Evolutionary conservation across 2,113 vertebrate species (phyloP).

Genomic region (Archocentrus centrarchus): DNA sequence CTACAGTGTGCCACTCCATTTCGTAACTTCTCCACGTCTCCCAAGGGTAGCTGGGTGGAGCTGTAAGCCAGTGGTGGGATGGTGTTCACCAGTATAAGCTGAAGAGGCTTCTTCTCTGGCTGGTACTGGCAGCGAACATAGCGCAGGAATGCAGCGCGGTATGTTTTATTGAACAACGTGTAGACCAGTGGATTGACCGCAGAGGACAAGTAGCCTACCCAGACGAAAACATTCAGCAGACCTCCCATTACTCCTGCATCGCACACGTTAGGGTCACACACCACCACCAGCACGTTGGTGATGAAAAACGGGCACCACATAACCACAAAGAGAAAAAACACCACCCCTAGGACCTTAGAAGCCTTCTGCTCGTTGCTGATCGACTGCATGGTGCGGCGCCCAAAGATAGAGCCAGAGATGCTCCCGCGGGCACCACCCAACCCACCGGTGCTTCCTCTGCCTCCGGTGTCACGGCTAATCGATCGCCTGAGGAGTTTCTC

Average conservation of each 20-base stretch:
- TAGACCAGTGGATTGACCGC: slow-evolving; percentile 96
- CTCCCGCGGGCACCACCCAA: slow-evolving; percentile 6
- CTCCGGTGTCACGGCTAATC: slow-evolving; percentile 80
- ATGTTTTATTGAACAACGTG: slow-evolving; percentile 95
- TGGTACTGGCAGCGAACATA: slow-evolving; percentile 92
- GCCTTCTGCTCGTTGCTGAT: slow-evolving; percentile 98
- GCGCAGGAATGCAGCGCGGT: slow-evolving; percentile 90
- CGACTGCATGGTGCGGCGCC: slow-evolving; percentile 92
- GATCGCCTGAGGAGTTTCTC: slow-evolving; percentile 91
- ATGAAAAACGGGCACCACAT: slow-evolving; percentile 99
- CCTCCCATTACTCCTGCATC: slow-evolving; percentile 82
- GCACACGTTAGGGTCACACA: slow-evolving; percentile 86
- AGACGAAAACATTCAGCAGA: slow-evolving; percentile 94
- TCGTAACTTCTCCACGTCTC: slow-evolving; percentile 77
- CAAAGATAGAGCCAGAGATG: slow-evolving; percentile 63
- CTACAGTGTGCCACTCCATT: slow-evolving; percentile 62
- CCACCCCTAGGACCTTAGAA: slow-evolving; percentile 96
- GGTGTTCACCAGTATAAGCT: slow-evolving; percentile 94
- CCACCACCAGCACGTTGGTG: slow-evolving; percentile 93
- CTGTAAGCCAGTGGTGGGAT: slow-evolving; percentile 91
- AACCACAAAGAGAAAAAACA: slow-evolving; percentile 96
- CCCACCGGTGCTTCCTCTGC: slow-evolving; percentile 37
- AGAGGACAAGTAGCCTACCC: slow-evolving; percentile 96
- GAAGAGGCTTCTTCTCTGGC: slow-evolving; percentile 90
- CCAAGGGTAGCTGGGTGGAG: slow-evolving; percentile 85